Base-by-base conservation (phyloP, 1,140 invertebrate species). In the Zaprionus camerounensis region DNA sequence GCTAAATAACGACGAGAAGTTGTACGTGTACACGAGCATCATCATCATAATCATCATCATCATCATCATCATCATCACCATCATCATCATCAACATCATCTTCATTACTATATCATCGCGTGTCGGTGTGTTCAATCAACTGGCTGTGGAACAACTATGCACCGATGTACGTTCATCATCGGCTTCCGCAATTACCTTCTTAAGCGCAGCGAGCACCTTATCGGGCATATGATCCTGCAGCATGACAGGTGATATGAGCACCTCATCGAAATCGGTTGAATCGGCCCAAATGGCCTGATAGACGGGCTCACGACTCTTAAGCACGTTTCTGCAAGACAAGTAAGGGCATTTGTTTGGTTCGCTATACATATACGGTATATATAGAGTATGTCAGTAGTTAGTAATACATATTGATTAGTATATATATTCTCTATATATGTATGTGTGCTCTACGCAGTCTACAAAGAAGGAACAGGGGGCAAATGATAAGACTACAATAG, bases 201-300 rank as follows among this genome's bases (percentile, higher is more conserved):
- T 95, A 58, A 98, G 93, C 11, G 97, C 97, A 68, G 96, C 95
- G 62, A 98, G 93, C 66, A 98, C 96, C 93, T 96, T 97, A 91
- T 98, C 97, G 22, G 97, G 97, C 97, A 98, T 98, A 93, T 98
- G 98, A 93, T 98, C 97, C 93, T 97, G 97, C 62, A 98, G 95
- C 97, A 97, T 97, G 24, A 97, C 97, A 1, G 97, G 97, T 22
- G 97, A 98, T 56, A 98, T 97, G 31, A 98, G 94, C 22, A 98
- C 97, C 94, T 98, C 97, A 93, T 98, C 96, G 93, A 98, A 98
- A 92, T 97, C 97, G 20, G 94, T 95, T 71, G 97, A 97, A 61
- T 96, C 95, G 1, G 96, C 97, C 97, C 97, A 98, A 5, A 98
- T 93, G 1, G 97, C 98, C 93, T 98, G 97, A 93, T 98, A 98